These are phyloP conservation scores for Euproctis similis DNA, from an alignment of 2,888 invertebrate genomes.

Conservation along the genomic window DNA sequence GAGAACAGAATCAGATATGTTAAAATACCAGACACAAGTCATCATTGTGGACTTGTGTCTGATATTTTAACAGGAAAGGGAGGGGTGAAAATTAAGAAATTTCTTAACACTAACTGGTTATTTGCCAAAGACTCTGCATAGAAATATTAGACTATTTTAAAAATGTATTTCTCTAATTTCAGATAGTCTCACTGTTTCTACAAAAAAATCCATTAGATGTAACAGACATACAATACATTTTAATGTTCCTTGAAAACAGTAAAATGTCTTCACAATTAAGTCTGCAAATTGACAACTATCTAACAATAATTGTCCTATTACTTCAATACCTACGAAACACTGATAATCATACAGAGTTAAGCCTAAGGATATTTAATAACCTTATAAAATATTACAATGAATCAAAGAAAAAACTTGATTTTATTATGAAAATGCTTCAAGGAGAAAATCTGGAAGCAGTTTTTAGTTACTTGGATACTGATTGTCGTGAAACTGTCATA, in stretches of 20 bases:
- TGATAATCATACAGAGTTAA: slow-evolving; percentile 18
- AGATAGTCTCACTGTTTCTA: slow-evolving; percentile 55
- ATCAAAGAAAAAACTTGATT: slow-evolving; percentile 58
- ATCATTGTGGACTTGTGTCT: no score
- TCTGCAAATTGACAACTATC: slow-evolving; percentile 43
- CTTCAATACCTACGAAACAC: slow-evolving; percentile 39
- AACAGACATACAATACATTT: slow-evolving; percentile 36
- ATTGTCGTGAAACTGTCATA: slow-evolving; percentile 34
- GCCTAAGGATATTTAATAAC: slow-evolving; percentile 40
- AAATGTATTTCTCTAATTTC: slow-evolving; percentile 25
- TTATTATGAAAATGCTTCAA: slow-evolving; percentile 47
- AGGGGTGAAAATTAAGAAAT: no score
- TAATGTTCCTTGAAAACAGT: slow-evolving; percentile 48
- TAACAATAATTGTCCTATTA: slow-evolving; percentile 41
- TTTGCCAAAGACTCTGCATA: no score
- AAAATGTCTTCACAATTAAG: slow-evolving; percentile 45
- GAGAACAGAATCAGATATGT: no score
- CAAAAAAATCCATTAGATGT: slow-evolving; percentile 38
- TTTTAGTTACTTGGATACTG: slow-evolving; percentile 47
- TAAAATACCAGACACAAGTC: no score
- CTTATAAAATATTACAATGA: slow-evolving; percentile 50
- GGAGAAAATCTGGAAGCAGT: slow-evolving; percentile 53
- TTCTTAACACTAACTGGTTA: no score
- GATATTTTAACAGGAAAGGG: no score
- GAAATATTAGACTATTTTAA: no score